Conservation (phyloP, 2,888 invertebrate species). For the Marasmarcha lunaedactyla region DNA sequence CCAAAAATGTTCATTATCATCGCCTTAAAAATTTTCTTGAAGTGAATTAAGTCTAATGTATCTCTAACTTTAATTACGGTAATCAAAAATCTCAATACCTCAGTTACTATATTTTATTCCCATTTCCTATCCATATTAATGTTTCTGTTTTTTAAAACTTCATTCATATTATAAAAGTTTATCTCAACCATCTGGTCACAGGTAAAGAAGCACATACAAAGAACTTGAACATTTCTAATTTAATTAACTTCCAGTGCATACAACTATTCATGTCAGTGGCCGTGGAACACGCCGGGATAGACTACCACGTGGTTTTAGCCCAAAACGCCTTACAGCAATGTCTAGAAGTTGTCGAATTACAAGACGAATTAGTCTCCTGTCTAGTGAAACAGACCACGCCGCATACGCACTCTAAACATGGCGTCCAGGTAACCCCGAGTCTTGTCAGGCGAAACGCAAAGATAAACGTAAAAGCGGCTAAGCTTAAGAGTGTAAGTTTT, state of each 20-base stretch:
- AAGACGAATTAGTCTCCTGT: conserved; percentile 92
- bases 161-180: too few relatives aligned
- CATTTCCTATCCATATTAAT: too few relatives aligned
- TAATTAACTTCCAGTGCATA: conserved; percentile 86
- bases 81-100: too few relatives aligned
- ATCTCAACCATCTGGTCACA: too few relatives aligned
- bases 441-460: conserved; percentile 19
- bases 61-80: too few relatives aligned
- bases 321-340: conserved; percentile 96
- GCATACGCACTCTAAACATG: conserved; percentile 83
- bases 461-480: conserved; percentile 36
- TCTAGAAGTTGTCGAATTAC: conserved; percentile 88
- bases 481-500: conserved; percentile 61
- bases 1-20: too few relatives aligned
- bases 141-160: too few relatives aligned
- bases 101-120: too few relatives aligned
- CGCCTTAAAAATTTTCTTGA: too few relatives aligned
- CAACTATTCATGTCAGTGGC: conserved; percentile 96
- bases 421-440: conserved; percentile 75
- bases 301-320: conserved; percentile 96
- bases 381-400: conserved; percentile 93
- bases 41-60: too few relatives aligned
- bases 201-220: too few relatives aligned
- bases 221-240: too few relatives aligned
- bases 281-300: conserved; percentile 94